phyloP scores from a whole-genome alignment of 1,140 invertebrate species.

The Helicoverpa armigera region DNA sequence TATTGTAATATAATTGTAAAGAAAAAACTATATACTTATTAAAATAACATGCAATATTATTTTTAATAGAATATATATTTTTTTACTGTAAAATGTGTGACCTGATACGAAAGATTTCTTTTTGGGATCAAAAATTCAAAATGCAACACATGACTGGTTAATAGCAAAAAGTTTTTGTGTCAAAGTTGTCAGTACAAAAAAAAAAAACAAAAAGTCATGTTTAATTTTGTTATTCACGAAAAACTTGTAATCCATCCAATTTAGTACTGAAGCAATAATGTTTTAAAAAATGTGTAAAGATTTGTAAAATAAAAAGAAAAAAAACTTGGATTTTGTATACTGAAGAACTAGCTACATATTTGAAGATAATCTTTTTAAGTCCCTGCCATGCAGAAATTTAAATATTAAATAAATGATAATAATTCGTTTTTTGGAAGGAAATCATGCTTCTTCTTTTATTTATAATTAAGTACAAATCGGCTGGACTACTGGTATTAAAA shows the following conservation, averaged over 20 bases:
- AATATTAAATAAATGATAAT: neutral
- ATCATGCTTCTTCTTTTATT: conserved; percentile 5
- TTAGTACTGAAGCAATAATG: conserved; percentile 50
- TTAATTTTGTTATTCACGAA: conserved; percentile 49
- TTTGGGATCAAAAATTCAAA: neutral
- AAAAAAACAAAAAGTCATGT: conserved; percentile 45
- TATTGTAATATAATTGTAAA: neutral
- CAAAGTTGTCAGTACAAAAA: conserved; percentile 35
- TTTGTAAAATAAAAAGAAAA: neutral
- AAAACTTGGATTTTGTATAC: neutral
- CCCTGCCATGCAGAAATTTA: neutral
- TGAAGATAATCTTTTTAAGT: neutral
- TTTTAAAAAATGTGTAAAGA: neutral
- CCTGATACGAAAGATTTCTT: neutral
- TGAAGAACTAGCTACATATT: neutral
- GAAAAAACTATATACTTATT: no score
- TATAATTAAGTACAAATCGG: conserved; percentile 60
- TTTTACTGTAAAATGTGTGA: neutral
- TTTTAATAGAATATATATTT: neutral
- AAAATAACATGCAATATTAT: conserved; percentile 1
- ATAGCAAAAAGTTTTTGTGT: conserved; percentile 19
- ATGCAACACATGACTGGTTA: conserved; percentile 27
- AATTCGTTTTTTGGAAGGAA: neutral
- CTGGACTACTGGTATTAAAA: conserved; percentile 67
- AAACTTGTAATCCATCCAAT: conserved; percentile 70